Conservation (phyloP, 2,113 vertebrate species). For the Solea solea region DNA sequence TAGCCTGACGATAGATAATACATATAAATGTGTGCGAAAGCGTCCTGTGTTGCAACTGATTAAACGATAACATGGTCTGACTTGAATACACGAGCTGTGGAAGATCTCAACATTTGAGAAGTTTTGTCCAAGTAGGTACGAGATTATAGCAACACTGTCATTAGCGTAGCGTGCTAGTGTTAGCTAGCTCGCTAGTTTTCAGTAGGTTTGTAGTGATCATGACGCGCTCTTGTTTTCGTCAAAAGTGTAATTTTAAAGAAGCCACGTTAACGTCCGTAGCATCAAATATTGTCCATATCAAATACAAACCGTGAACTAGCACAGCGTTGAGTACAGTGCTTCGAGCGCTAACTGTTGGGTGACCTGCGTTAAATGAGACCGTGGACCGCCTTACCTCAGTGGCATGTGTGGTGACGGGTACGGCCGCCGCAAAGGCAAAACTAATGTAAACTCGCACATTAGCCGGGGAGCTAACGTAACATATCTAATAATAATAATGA, state of each 20-base stretch:
- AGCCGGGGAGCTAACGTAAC: slow-evolving; percentile 41
- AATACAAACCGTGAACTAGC: not conserved
- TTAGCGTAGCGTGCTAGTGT: slow-evolving; percentile 67
- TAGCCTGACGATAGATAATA: slow-evolving; percentile 41
- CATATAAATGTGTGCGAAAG: slow-evolving; percentile 37
- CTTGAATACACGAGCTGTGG: slow-evolving; percentile 42
- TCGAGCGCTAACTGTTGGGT: not conserved
- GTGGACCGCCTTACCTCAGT: slow-evolving; percentile 41
- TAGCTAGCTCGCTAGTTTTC: slow-evolving; percentile 57
- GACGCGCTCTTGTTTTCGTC: slow-evolving; percentile 1
- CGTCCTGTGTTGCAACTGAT: slow-evolving; percentile 19
- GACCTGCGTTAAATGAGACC: not conserved
- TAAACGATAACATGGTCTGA: slow-evolving; percentile 62
- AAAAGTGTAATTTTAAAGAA: not conserved
- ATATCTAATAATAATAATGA: not conserved
- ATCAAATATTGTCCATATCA: too few species aligned
- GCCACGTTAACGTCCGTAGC: not conserved
- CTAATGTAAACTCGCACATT: slow-evolving; percentile 29
- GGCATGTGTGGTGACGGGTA: slow-evolving; percentile 53
- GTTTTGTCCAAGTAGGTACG: slow-evolving; percentile 72
- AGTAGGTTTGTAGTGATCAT: slow-evolving; percentile 38
- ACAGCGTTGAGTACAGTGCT: not conserved
- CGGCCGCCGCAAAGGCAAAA: slow-evolving; percentile 30
- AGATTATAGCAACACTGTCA: slow-evolving; percentile 66
- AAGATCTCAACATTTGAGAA: slow-evolving; percentile 59